Evolutionary conservation across 2,113 vertebrate genomes (phyloP).

Genomic region (Cephalophus harveyi): DNA sequence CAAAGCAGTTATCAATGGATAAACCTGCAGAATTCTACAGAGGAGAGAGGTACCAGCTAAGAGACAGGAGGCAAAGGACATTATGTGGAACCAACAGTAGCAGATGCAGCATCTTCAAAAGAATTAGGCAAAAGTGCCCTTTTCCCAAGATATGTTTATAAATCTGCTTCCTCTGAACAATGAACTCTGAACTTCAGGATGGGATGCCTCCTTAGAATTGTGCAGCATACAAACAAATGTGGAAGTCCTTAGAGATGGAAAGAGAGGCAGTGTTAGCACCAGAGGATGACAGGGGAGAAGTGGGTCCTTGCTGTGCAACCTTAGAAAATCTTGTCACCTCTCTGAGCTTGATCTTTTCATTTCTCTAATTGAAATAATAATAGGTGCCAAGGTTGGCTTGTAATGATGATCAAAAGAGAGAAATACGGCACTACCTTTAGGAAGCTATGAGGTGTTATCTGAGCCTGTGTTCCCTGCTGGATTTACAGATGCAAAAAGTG

Average conservation of each 20-base stretch:
- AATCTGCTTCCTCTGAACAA: neutral
- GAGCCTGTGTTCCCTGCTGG: neutral
- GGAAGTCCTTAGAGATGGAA: neutral
- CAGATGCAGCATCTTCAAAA: neutral
- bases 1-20: neutral
- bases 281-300: neutral
- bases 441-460: neutral
- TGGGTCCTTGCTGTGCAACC: neutral
- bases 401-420: neutral
- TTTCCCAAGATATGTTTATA: neutral
- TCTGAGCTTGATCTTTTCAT: neutral
- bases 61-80: neutral
- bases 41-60: neutral
- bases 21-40: neutral
- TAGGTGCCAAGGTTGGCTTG: neutral
- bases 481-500: slow-evolving; percentile 30
- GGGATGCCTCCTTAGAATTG: neutral
- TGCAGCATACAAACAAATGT: rapidly evolving
- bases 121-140: rapidly evolving
- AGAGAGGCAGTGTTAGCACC: neutral
- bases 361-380: neutral
- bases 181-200: neutral
- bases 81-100: neutral
- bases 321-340: neutral
- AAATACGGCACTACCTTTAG: neutral